phyloP scores from a whole-genome alignment of 2,113 vertebrate genomes.

The Trichomycterus rosablanca region DNA sequence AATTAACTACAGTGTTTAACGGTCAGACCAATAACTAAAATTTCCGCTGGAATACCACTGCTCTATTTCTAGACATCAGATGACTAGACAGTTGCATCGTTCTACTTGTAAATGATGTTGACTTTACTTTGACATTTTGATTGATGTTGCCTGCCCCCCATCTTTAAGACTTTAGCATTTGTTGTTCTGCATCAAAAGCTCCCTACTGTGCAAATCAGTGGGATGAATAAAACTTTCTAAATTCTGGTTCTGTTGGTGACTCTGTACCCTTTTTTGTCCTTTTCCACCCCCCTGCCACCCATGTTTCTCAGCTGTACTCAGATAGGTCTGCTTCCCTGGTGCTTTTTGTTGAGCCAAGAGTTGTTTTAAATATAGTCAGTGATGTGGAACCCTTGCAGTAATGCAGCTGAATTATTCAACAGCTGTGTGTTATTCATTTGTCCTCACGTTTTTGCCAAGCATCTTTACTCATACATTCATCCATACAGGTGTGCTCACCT shows the following conservation, averaged over 20 bases:
- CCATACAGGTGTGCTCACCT: not conserved
- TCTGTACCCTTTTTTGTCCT: not conserved
- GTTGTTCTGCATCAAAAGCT: not conserved
- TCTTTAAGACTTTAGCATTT: conserved; percentile 16
- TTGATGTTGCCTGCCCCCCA: not conserved
- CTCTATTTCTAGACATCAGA: too few relatives aligned
- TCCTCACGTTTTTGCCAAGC: conserved; percentile 21
- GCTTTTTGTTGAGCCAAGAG: conserved; percentile 55
- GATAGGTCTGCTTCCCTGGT: conserved; percentile 23
- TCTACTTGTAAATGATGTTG: not conserved
- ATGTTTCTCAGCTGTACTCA: conserved; percentile 21
- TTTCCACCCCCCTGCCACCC: not conserved
- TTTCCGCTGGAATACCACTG: too few relatives aligned
- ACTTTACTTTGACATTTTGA: not conserved
- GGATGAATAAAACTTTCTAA: not conserved
- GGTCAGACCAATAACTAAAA: too few relatives aligned
- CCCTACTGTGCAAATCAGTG: not conserved
- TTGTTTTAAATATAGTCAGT: conserved; percentile 56
- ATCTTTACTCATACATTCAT: conserved; percentile 23
- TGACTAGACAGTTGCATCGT: not conserved
- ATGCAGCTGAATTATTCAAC: conserved; percentile 64
- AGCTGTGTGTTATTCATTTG: conserved; percentile 50
- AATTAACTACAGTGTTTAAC: too few relatives aligned
- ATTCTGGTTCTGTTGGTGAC: too few relatives aligned
- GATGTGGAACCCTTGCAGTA: conserved; percentile 61